Conservation (phyloP, 2,113 vertebrate species). For the Apteryx owenii region DNA sequence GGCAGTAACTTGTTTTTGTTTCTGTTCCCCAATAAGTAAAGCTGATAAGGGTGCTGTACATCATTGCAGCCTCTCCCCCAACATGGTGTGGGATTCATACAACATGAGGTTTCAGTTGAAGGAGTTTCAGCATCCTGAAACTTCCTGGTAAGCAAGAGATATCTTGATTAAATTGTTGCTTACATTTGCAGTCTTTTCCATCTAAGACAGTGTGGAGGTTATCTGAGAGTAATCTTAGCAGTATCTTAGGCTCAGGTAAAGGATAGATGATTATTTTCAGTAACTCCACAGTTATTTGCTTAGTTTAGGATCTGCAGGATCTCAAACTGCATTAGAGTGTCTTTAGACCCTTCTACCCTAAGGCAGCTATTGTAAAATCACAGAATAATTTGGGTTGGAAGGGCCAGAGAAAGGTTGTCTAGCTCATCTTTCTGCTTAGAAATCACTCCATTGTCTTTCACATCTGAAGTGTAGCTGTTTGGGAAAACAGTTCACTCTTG, state of each 20-base stretch:
- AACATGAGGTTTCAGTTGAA: neutral
- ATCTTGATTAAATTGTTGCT: neutral
- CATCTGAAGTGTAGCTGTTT: neutral
- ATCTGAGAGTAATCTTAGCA: neutral
- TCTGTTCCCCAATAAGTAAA: neutral
- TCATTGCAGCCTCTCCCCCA: neutral
- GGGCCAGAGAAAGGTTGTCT: neutral
- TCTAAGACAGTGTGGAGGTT: neutral
- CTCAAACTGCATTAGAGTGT: neutral
- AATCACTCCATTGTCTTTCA: neutral
- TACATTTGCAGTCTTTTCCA: neutral
- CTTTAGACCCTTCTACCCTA: neutral
- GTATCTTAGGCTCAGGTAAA: neutral
- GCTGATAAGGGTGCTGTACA: neutral
- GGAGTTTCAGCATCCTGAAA: neutral
- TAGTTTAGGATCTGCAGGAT: neutral
- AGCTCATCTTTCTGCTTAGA: neutral
- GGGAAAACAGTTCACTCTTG: neutral
- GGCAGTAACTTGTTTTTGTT: neutral
- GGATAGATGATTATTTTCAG: neutral
- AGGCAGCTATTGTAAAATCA: neutral
- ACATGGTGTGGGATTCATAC: neutral
- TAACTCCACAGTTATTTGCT: neutral
- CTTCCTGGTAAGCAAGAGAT: neutral
- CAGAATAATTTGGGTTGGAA: neutral